A percentile compares a stretch with the other conserved stretches of the same genome.
phyloP scores from a whole-genome alignment of 2,888 invertebrate genomes.

The Piscicola geometra region DNA sequence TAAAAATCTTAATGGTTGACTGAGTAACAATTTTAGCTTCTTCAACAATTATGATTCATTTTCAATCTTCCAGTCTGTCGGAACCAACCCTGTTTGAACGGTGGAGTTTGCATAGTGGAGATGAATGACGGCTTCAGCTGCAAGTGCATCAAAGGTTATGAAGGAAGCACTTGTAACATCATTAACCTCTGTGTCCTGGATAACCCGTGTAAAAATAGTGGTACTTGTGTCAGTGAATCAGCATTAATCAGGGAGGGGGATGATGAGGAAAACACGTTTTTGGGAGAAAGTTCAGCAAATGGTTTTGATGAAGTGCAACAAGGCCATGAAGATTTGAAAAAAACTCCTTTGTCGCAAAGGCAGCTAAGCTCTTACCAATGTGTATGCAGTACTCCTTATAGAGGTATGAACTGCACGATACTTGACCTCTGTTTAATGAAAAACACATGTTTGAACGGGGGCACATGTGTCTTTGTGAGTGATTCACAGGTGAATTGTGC shows the following conservation, averaged over 20 bases:
- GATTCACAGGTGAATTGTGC: constrained; percentile 8
- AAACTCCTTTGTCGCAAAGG: too few relatives aligned
- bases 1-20: too few relatives aligned
- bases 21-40: too few relatives aligned
- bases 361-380: constrained; percentile 11
- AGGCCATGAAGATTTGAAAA: too few relatives aligned
- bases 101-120: constrained; percentile 1
- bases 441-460: constrained; percentile 29
- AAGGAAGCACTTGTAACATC: neutral
- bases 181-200: neutral
- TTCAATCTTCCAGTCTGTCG: constrained; percentile 23
- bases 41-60: too few relatives aligned
- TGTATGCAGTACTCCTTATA: constrained; percentile 33
- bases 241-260: neutral
- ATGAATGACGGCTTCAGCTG: neutral
- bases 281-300: too few relatives aligned
- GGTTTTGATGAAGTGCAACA: too few relatives aligned
- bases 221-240: neutral
- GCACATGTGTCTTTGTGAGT: constrained; percentile 28
- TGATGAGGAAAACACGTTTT: neutral
- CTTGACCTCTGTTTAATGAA: neutral
- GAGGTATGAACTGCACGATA: constrained; percentile 28
- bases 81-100: constrained; percentile 15
- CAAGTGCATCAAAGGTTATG: neutral
- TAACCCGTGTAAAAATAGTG: neutral